Evolutionary conservation across 2,888 invertebrate genomes (phyloP).

Genomic region (Onthophagus sagittarius): DNA sequence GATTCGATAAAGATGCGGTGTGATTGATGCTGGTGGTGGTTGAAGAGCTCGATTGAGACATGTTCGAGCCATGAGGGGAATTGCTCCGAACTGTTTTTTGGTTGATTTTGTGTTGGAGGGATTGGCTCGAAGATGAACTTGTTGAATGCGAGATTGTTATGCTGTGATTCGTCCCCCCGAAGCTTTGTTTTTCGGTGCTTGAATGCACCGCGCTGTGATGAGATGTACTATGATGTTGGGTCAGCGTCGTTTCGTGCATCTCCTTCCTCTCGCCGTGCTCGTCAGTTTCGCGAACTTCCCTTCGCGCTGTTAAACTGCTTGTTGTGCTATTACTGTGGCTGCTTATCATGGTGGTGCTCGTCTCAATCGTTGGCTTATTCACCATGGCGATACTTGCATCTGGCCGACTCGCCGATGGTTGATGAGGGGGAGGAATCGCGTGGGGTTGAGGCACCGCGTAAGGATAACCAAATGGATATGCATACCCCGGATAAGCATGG

Average conservation of each 20-base stretch:
- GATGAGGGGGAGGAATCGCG: slow-evolving; percentile 63
- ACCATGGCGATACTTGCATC: slow-evolving; percentile 20
- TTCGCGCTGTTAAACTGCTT: slow-evolving; percentile 66
- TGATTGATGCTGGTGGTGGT: slow-evolving; percentile 52
- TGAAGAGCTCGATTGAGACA: slow-evolving; percentile 24
- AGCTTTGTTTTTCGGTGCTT: slow-evolving; percentile 59
- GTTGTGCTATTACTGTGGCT: slow-evolving; percentile 67
- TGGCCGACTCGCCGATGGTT: slow-evolving; percentile 25
- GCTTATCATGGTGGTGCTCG: slow-evolving; percentile 67
- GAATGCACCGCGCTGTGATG: slow-evolving; percentile 64
- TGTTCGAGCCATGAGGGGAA: slow-evolving; percentile 41
- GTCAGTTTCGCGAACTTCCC: slow-evolving; percentile 59
- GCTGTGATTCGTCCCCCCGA: slow-evolving; percentile 51
- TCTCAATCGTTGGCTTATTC: slow-evolving; percentile 41
- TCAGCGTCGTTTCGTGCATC: slow-evolving; percentile 62
- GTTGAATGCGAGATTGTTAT: slow-evolving; percentile 67
- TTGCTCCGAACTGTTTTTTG: slow-evolving; percentile 45
- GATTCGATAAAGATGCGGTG: slow-evolving; percentile 44
- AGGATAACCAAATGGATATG: slow-evolving; percentile 66
- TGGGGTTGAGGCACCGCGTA: slow-evolving; percentile 73
- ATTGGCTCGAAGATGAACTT: slow-evolving; percentile 62
- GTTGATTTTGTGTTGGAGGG: slow-evolving; percentile 52
- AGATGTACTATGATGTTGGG: slow-evolving; percentile 64
- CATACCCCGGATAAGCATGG: slow-evolving; percentile 65
- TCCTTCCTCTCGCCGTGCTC: slow-evolving; percentile 56